These are phyloP conservation scores for Seriola quinqueradiata DNA, from an alignment of 2,113 vertebrate species.

Conservation along the genomic window DNA sequence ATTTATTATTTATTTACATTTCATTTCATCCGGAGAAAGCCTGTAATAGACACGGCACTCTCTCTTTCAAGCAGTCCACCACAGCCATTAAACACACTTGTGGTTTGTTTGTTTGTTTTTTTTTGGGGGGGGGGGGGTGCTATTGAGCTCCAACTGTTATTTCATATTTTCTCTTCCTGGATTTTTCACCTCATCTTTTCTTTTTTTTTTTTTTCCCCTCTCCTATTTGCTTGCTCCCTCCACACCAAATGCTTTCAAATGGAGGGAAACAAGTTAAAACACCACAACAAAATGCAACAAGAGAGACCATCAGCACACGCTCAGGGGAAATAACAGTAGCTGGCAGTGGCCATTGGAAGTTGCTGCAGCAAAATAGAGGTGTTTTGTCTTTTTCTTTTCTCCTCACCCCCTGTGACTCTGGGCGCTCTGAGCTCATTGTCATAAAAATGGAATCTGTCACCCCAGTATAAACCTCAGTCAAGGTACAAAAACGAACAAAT, in stretches of 20 bases:
- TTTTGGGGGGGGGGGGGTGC: background rate
- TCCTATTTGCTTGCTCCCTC: constrained; percentile 45
- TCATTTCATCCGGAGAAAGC: constrained; percentile 30
- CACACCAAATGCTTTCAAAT: constrained; percentile 71
- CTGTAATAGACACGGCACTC: background rate
- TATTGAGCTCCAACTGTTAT: constrained; percentile 53
- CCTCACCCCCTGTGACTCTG: constrained; percentile 55
- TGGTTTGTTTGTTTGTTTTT: constrained; percentile 44
- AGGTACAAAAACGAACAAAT: constrained; percentile 64
- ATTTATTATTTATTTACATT: constrained; percentile 63
- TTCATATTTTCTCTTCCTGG: constrained; percentile 52
- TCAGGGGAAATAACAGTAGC: constrained; percentile 81
- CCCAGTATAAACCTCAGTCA: constrained; percentile 60
- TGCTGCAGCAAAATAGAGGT: constrained; percentile 71
- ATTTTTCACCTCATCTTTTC: constrained; percentile 21
- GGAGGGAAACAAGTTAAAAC: constrained; percentile 78
- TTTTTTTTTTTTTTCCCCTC: background rate
- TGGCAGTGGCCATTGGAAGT: constrained; percentile 69
- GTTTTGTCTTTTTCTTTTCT: constrained; percentile 65
- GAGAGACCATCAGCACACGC: constrained; percentile 63
- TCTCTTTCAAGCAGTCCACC: constrained; percentile 22
- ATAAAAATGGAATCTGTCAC: constrained; percentile 76
- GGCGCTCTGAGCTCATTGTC: constrained; percentile 76
- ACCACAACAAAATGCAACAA: constrained; percentile 69
- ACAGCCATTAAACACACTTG: constrained; percentile 52